phyloP scores from a whole-genome alignment of 2,797 vertebrate genomes.

The Crax fasciolata region DNA sequence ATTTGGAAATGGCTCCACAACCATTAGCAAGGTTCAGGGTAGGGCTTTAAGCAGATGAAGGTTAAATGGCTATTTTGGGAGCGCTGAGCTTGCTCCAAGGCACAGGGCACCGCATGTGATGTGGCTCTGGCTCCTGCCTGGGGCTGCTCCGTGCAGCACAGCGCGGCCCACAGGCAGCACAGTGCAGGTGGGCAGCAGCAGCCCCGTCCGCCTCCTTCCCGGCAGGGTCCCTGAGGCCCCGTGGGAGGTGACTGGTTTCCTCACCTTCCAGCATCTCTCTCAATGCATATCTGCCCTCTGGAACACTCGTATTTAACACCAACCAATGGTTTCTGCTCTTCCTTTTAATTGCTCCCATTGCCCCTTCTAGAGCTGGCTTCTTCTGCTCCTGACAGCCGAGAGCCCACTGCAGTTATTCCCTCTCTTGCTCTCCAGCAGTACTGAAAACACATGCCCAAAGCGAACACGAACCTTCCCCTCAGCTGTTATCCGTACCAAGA shows the following conservation, averaged over 20 bases:
- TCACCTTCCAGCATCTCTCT: not conserved
- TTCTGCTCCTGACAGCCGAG: not conserved
- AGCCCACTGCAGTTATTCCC: not conserved
- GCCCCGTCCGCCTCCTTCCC: not conserved
- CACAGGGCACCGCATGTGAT: not conserved
- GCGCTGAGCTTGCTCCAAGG: not conserved
- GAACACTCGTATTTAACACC: not conserved
- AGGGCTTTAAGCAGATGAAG: slow-evolving; percentile 10
- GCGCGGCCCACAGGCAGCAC: rapidly evolving
- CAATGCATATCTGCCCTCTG: not conserved
- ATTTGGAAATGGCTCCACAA: not conserved
- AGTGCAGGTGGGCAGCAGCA: not conserved
- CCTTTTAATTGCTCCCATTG: not conserved
- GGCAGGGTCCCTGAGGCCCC: not conserved
- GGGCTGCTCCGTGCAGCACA: not conserved
- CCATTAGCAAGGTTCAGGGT: not conserved
- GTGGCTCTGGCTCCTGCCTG: not conserved
- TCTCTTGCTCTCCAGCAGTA: not conserved
- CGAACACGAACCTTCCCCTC: not conserved
- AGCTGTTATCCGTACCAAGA: not conserved
- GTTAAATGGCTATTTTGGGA: slow-evolving; percentile 48
- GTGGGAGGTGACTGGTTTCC: not conserved
- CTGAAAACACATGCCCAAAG: not conserved
- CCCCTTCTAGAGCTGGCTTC: not conserved
- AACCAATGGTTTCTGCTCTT: not conserved